Base-by-base conservation (phyloP, 1,140 invertebrate species). In the Ceratina calcarata region DNA sequence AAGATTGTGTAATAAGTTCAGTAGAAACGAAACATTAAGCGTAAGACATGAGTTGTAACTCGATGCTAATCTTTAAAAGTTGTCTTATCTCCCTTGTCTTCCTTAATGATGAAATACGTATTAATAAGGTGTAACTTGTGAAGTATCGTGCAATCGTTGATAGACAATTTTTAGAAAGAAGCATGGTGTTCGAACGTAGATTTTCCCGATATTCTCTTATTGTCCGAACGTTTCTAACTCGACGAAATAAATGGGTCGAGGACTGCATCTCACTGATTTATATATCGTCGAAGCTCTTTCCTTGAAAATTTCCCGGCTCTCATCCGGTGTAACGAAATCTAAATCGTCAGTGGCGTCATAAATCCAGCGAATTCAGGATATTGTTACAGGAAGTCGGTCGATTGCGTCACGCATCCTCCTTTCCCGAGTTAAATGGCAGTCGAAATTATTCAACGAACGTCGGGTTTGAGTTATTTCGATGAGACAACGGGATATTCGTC, bases 311-410 rank as follows among this genome's bases (percentile, higher is more conserved):
- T 66, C 77, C 51, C 77, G 61, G 32, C 61, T 60, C 77, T 49
- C 45, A 66, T 79, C 62, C 61, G 78, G 78, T 60, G 76, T 60
- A 72, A 78, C 71, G 78, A 74, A 74, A 79, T 74, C 71, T 67
- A 79, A 79, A 79, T 79, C 61, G 71, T 66, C 18, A 73, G 53
- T 66, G 62, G 60, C 55, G 71, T 65, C 53, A 60, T 72, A 74
- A 74, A 79, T 79, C 62, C 62, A 74, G 12, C 0, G 53, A 15
- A 49, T 65, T 10, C 61, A 61, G 78, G 76, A 78, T 78, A 78
- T 72, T 72, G 69, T 78, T 78, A 61, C 60, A 72, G 76, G 76
- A 72, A 78, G 69, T 78, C 60, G 68, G 60, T 78, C 60, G 76
- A 72, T 72, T 65, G 68, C 69, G 60, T 64, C 68, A 57, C 76